Evolutionary conservation across 2,888 invertebrate genomes (phyloP), one percentile per base, ranked within the genome.

Genomic region (Ichneumoninae sp.): DNA sequence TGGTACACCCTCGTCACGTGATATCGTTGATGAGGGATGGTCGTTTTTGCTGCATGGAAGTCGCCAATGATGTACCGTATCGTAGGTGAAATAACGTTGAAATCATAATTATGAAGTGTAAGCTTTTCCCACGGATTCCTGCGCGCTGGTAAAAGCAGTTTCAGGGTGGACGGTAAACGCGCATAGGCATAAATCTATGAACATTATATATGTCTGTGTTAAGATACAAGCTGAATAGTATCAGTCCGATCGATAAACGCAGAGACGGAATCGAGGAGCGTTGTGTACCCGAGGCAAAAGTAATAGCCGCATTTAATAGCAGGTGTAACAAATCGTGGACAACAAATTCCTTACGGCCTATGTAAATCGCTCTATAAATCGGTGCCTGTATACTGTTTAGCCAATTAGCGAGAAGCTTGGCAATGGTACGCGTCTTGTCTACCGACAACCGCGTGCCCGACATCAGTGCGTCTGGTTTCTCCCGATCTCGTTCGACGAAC

Each of bases 281-380:
- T 52, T 76, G 68, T 68, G 71, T 75, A 79, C 75, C 75, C 75
- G 44, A 19, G 16, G 57, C 19, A 72, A 47, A 80, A 83, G 66
- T 80, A 80, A 80, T 71, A 40, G 60, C 65, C 60, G 69, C 44
- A 57, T 70, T 87, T 86, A 85, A 85, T 86, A 83, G 82, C 87
- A 86, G 79, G 85, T 86, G 87, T 80, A 87, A 86, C 87, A 86
- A 85, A 87, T 87, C 82, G 80, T 65, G 62, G 76, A 71, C 75
- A 81, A 86, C 86, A 86, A 86, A 91, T 91, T 89, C 88, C 89
- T 90, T 91, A 90, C 87, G 87, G 87, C 66, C 86, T 86, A 89
- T 90, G 89, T 90, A 89, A 91, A 91, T 91, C 89, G 88, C 80
- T 62, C 88, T 86, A 89, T 90, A 90, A 90, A 89, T 89, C 88